Evolutionary conservation across 2,797 vertebrate genomes (phyloP).

Genomic region (Enteromius paludinosus): DNA sequence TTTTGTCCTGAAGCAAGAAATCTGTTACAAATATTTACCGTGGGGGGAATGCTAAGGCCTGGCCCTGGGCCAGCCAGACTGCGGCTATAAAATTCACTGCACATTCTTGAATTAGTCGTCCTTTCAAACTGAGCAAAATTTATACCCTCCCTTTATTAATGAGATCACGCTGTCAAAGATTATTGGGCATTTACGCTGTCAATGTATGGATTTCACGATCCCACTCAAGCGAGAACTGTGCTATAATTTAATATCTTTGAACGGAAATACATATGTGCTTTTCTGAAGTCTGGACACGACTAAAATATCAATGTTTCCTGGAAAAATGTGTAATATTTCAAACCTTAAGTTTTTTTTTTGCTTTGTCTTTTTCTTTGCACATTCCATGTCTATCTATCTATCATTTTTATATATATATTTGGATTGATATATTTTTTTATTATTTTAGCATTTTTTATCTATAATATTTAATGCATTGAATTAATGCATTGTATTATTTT

Average conservation of each 20-base stretch:
- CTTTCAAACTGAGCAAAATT: slow-evolving; percentile 89
- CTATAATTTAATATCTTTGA: slow-evolving; percentile 71
- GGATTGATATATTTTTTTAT: background rate
- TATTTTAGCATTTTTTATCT: background rate
- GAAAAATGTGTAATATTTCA: slow-evolving; percentile 28
- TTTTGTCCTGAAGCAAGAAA: slow-evolving; percentile 93
- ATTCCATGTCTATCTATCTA: background rate
- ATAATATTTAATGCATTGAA: background rate
- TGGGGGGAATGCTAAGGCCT: slow-evolving; percentile 84
- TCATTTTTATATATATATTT: background rate
- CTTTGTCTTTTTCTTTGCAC: background rate
- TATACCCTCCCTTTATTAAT: slow-evolving; percentile 86
- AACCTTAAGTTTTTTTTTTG: background rate
- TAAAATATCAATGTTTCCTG: slow-evolving; percentile 57
- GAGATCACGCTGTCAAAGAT: slow-evolving; percentile 93
- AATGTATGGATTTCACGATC: slow-evolving; percentile 87
- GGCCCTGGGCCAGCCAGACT: slow-evolving; percentile 89
- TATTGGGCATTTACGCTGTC: slow-evolving; percentile 90
- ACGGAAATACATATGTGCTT: slow-evolving; percentile 55
- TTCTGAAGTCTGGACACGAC: slow-evolving; percentile 50
- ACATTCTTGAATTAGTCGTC: slow-evolving; percentile 90
- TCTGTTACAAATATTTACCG: slow-evolving; percentile 99
- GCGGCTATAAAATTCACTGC: slow-evolving; percentile 91
- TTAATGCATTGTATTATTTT: background rate
- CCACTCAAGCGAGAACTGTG: slow-evolving; percentile 83